phyloP scores from a whole-genome alignment of 2,797 vertebrate species.

The Thalassophryne amazonica region DNA sequence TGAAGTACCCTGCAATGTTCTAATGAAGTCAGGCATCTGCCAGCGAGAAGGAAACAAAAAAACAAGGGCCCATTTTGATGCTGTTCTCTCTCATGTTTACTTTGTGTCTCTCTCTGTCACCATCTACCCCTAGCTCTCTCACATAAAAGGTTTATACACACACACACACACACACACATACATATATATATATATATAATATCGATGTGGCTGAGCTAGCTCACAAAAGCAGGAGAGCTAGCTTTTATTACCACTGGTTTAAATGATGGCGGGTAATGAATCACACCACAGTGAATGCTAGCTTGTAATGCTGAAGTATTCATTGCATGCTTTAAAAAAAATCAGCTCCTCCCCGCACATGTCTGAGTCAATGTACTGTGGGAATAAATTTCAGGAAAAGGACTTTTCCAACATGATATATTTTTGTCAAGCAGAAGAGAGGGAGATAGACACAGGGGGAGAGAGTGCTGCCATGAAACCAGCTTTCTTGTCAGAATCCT shows the following conservation, averaged over 20 bases:
- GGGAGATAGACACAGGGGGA: neutral
- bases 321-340: neutral
- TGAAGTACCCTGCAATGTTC: constrained; percentile 13
- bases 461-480: constrained; percentile 38
- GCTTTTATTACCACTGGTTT: constrained; percentile 25
- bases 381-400: constrained; percentile 14
- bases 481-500: constrained; percentile 31
- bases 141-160: constrained; percentile 17
- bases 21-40: constrained; percentile 44
- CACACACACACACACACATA: too few relatives aligned
- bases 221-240: constrained; percentile 10
- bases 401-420: constrained; percentile 8
- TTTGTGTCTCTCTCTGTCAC: constrained; percentile 6
- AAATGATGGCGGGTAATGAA: constrained; percentile 26
- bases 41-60: too few relatives aligned
- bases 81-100: constrained; percentile 12
- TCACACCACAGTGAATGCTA: constrained; percentile 12
- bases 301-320: constrained; percentile 10
- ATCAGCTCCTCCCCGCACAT: neutral
- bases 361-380: constrained; percentile 22
- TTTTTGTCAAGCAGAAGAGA: constrained; percentile 18
- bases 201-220: neutral
- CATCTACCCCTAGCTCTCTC: constrained; percentile 11
- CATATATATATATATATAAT: too few relatives aligned
- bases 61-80: constrained; percentile 25